Evolutionary conservation across 2,888 invertebrate genomes (phyloP), one percentile per base, ranked within the genome.

Genomic region (Hoplodrina ambigua): DNA sequence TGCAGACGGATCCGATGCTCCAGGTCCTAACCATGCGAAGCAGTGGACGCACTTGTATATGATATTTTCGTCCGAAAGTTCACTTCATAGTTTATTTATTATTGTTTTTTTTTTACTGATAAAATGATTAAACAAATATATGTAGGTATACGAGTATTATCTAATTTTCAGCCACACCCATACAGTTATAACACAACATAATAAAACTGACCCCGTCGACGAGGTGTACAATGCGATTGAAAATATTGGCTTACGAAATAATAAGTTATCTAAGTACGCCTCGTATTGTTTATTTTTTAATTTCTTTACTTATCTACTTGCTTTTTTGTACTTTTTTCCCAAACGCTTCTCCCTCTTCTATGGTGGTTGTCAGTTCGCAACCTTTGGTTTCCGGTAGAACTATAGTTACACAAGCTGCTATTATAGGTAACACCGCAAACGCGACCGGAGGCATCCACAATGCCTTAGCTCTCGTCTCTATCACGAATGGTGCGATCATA

Each of bases 401-500:
- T 4, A 97, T 91, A 2, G 92, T 83, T 96, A 97, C 62, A 97
- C 93, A 59, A 92, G 84, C 67, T 0, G 94, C 94, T 65, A 97
- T 83, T 0, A 98, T 84, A 0, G 98, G 97, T n/a, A 97, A 85
- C 0, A 96, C 73, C 0, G 98, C 98, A 88, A 98, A 98, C 41
- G 97, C 94, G 0, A 97, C 86, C 0, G 98, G 97, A 0, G 98
- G 97, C 61, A 97, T 82, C 97, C 97, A 97, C 0, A 84, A 67
- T 11, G 94, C 92, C 0, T 95, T 88, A 41, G 91, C 88, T 65
- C 91, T 93, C 85, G 97, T 85, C 33, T 97, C 96, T 25, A 98
- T 97, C 10, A 99, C 96, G 87, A 98, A 98, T 0, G 99, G 98
- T 0, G 99, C 98, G 13, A 97, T 83, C 96, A 99, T 98, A 0